Base-by-base conservation (phyloP, 2,797 vertebrate species). In the Muscicapa comitata region DNA sequence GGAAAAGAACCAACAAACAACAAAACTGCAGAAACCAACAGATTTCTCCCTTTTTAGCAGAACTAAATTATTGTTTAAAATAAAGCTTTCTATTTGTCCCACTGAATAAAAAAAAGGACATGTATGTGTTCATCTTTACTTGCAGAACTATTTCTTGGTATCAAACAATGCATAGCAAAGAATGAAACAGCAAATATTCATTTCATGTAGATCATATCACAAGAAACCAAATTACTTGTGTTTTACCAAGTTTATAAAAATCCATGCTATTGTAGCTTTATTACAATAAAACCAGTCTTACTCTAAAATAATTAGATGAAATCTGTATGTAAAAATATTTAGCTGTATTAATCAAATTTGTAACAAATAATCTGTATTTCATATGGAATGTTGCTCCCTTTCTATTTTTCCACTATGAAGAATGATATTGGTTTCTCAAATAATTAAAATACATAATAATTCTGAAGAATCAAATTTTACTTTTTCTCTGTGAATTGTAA, bases 371-470 rank as follows among this genome's bases (percentile, higher is more conserved):
- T 25, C 57, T 88, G 13, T 87, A 62, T 91, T 90, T 95, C 61
- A 93, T 61, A 63, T 11, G 61, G 29, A 86, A 82, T 23, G 23
- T 74, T 67, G 7, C 6, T 95, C 17, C 18, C 7, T 88, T 88
- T 73, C 31, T 75, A 19, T 67, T 88, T 87, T 94, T 65, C 63
- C n/a, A 33, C 18, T 35, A 70, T 76, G 80, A 90, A 82, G 54
- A 90, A 85, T 61, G 42, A 11, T 42, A 92, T 88, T 94, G 62
- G 82, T 95, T 95, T 96, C 84, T 37, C 40, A 92, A 28, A 66
- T 92, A 96, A 94, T 91, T 95, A 78, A 48, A 85, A 86, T 62
- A 29, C 43, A 78, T 87, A 48, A 38, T 54, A 90, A 93, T 80
- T 95, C 43, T 84, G 54, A 92, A 86, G 14, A 45, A 90, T 65